Conservation (phyloP, 2,888 invertebrate species). For the Drosophila ezoana region DNA sequence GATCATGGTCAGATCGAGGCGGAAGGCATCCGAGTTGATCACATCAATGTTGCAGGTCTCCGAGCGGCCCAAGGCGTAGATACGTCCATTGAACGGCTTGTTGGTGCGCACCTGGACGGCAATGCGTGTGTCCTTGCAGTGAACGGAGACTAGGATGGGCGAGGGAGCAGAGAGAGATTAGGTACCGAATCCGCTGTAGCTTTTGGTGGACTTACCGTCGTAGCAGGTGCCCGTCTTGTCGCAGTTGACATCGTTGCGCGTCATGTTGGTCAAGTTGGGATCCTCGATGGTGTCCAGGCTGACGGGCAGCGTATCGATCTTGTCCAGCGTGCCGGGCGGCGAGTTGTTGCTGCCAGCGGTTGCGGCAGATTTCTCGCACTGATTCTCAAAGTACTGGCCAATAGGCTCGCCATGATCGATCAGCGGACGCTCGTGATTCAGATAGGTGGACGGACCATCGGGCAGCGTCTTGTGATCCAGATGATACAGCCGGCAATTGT, state of each 20-base stretch:
- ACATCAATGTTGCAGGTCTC: slow-evolving; percentile 98
- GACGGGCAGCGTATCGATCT: slow-evolving; percentile 89
- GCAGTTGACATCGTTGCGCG: slow-evolving; percentile 93
- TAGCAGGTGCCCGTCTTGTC: slow-evolving; percentile 98
- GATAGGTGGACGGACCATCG: slow-evolving; percentile 95
- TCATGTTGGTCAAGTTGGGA: slow-evolving; percentile 89
- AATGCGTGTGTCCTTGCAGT: slow-evolving; percentile 97
- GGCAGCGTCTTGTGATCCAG: slow-evolving; percentile 96
- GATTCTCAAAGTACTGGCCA: slow-evolving; percentile 95
- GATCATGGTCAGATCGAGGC: slow-evolving; percentile 95
- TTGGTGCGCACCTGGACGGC: slow-evolving; percentile 96
- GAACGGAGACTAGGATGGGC: slow-evolving; percentile 94
- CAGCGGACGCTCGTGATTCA: slow-evolving; percentile 94
- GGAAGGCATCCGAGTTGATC: slow-evolving; percentile 95
- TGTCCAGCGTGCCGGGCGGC: slow-evolving; percentile 84
- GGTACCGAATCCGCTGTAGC: too few relatives aligned
- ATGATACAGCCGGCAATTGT: slow-evolving; percentile 96
- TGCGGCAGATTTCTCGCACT: slow-evolving; percentile 89
- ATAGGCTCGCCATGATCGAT: slow-evolving; percentile 96
- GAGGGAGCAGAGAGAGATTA: not conserved
- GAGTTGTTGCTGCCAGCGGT: slow-evolving; percentile 44
- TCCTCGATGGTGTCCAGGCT: slow-evolving; percentile 92
- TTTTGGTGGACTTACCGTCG: slow-evolving; percentile 89
- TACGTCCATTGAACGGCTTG: slow-evolving; percentile 97
- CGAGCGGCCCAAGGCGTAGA: slow-evolving; percentile 96